Evolutionary conservation across 1,140 invertebrate genomes (phyloP), one percentile per base, ranked within the genome.

Genomic region (Atopsyche davidsoni): DNA sequence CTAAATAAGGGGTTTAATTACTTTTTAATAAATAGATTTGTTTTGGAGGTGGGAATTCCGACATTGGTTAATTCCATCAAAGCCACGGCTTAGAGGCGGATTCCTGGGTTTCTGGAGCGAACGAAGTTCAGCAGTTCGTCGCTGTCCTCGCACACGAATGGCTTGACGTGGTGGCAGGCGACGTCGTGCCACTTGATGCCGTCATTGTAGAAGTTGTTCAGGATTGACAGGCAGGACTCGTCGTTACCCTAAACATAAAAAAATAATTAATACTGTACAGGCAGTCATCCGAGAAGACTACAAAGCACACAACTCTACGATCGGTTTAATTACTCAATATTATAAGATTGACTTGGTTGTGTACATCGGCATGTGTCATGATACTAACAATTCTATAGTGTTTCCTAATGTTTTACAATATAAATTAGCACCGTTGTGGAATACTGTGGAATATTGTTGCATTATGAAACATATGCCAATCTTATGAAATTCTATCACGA

Each of bases 181-280:
- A 92, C 87, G 63, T 92, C 89, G 75, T 93, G 89, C 87, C 90
- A 92, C 68, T 92, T 91, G 59, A 91, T 78, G 24, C 90, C 90
- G 62, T 93, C 90, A 60, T 89, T 87, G 75, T 93, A 93, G 77
- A 92, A 92, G 68, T 93, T 92, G 75, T 92, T 93, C 59, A 93
- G 68, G 56, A 92, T 88, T 16, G 89, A 85, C 60, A 94, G 64
- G 62, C 90, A 94, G 19, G 89, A 90, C 71, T 92, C 90, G 61
- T 92, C 89, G 57, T 91, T 91, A 55, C 86, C 85, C 85, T 87
- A 2, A 68, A 71, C 41, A 51, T 38, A 28, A 48, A 55, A 59
- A 48, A 7, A 49, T 32, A 46, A 32, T n/a, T n/a, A n/a, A n/a
- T n/a, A n/a, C n/a, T n/a, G n/a, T n/a, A n/a, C n/a, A n/a, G n/a